These are phyloP conservation scores for Cydia fagiglandana DNA, from an alignment of 1,140 invertebrate genomes.

Conservation along the genomic window DNA sequence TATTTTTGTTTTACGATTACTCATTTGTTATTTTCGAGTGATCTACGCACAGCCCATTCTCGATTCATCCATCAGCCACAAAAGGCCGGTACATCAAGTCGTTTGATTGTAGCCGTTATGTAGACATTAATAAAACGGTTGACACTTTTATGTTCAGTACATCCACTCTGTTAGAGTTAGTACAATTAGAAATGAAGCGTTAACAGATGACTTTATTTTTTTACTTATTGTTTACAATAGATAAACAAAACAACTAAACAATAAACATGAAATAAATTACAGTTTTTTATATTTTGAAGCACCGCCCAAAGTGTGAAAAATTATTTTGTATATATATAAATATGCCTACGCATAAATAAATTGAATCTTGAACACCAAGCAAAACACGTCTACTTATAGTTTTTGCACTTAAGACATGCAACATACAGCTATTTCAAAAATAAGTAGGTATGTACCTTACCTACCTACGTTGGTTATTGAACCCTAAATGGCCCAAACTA, in stretches of 20 bases:
- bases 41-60: background rate
- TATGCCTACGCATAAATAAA: no score
- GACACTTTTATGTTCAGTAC: background rate
- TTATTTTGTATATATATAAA: no score
- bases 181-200: background rate
- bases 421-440: no score
- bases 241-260: no score
- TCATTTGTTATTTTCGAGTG: background rate
- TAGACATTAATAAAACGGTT: background rate
- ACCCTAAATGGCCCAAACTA: no score
- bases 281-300: no score
- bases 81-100: background rate
- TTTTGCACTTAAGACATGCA: no score
- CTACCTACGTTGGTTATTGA: no score
- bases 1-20: background rate
- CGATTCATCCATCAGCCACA: background rate
- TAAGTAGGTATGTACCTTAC: no score
- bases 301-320: no score
- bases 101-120: slow-evolving; percentile 7
- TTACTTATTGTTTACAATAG: background rate
- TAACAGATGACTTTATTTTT: background rate
- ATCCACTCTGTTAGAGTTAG: background rate
- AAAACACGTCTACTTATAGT: no score
- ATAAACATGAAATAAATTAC: background rate
- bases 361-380: no score